A percentile compares a stretch with the other conserved stretches of the same genome.
Evolutionary conservation across 1,140 invertebrate genomes (phyloP).

Genomic region (Drosophila carrolli): DNA sequence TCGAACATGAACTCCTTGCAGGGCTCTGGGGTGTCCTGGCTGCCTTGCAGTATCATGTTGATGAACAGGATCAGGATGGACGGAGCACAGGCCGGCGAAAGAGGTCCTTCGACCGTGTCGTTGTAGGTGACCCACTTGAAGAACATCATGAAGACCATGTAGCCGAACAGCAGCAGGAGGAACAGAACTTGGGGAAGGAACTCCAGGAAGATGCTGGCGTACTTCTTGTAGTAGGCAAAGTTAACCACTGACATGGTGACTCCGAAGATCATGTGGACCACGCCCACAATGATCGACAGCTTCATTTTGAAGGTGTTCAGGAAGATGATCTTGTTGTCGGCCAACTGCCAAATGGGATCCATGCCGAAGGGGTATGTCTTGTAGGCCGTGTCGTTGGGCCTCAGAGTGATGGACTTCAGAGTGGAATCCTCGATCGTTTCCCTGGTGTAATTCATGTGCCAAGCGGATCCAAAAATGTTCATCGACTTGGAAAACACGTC

Average conservation of each 20-base stretch:
- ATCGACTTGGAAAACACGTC: slow-evolving; percentile 93
- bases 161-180: slow-evolving; percentile 95
- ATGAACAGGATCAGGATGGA: slow-evolving; percentile 95
- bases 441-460: slow-evolving; percentile 86
- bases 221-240: slow-evolving; percentile 93
- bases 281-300: slow-evolving; percentile 97
- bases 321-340: slow-evolving; percentile 98
- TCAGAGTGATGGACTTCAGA: slow-evolving; percentile 77
- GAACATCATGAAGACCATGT: slow-evolving; percentile 96
- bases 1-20: slow-evolving; percentile 91
- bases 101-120: slow-evolving; percentile 85
- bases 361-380: slow-evolving; percentile 92
- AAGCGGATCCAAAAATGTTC: slow-evolving; percentile 92
- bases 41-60: slow-evolving; percentile 93
- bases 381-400: slow-evolving; percentile 85
- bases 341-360: slow-evolving; percentile 95
- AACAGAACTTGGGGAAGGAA: slow-evolving; percentile 98
- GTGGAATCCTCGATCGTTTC: slow-evolving; percentile 58
- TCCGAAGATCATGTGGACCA: slow-evolving; percentile 98
- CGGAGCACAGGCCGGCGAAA: slow-evolving; percentile 90
- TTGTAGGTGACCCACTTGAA: slow-evolving; percentile 95
- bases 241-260: slow-evolving; percentile 95
- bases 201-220: slow-evolving; percentile 93
- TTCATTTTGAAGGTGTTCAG: slow-evolving; percentile 99
- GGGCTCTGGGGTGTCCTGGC: slow-evolving; percentile 84